Base-by-base conservation (phyloP, 2,888 invertebrate genomes). In the Brassicogethes aeneus region DNA sequence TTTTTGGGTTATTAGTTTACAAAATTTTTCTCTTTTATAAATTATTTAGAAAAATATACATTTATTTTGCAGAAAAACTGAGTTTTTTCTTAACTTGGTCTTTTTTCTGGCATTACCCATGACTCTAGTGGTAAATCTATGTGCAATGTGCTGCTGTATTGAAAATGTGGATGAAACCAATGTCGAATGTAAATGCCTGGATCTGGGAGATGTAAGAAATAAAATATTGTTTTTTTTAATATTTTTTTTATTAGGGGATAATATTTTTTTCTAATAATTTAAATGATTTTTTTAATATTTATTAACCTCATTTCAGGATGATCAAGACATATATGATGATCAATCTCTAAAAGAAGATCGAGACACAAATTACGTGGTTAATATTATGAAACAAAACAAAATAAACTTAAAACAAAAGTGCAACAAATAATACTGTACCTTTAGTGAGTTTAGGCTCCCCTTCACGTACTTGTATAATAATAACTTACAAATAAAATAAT, bases 41-140 rank as follows among this genome's bases (percentile, higher is more conserved):
- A n/a, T n/a, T n/a, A n/a, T n/a, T n/a, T n/a, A n/a, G n/a, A n/a
- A n/a, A n/a, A n/a, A n/a, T n/a, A 23, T 23, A 23, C 10, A 5
- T 23, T 23, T 23, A 7, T 23, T 23, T 56, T 54, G 16, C 45
- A 70, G 70, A 46, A 62, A 61, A 45, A 55, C 62, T 1, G 69
- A 70, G 51, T 71, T 73, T 50, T 64, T 66, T 47, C 54, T 72
- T 37, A 72, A 73, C 48, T 43, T 66, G 2, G 61, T 68, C 44
- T 72, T 72, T 47, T 73, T 73, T 54, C 52, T 72, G 46, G 62
- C 69, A 2, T 69, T 65, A 46, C 72, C 72, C 2, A 49, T 71
- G 40, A 62, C 66, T 2, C 48, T 64, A 34, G 10, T 61, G 14
- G 41, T 65, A 14, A 57, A 57, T 17, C 33, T 62, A 3, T 57